Conservation (phyloP, 30 jellyfish, hydroid and myxozoan genomes). For the Turritopsis dohrnii region DNA sequence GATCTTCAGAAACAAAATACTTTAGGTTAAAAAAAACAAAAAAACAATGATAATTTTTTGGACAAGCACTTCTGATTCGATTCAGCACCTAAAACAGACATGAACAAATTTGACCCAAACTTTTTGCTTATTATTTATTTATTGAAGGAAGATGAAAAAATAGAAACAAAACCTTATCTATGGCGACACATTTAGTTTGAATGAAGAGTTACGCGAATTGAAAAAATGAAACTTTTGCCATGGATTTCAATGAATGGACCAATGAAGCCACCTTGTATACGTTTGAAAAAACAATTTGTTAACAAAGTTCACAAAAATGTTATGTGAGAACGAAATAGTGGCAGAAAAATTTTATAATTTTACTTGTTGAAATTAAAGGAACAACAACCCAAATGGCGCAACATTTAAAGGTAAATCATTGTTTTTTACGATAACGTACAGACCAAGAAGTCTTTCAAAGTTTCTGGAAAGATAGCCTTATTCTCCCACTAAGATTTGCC, state of each 20-base stretch:
- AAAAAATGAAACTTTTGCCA: background rate
- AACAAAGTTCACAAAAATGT: no score
- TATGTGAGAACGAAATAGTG: no score
- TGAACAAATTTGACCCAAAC: no score
- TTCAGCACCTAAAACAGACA: no score
- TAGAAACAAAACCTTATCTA: background rate
- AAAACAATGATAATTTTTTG: no score
- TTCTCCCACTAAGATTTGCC: no score
- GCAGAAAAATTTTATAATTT: background rate
- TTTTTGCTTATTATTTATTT: background rate
- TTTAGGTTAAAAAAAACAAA: no score
- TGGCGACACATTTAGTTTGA: background rate
- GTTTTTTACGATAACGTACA: background rate
- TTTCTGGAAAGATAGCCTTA: background rate
- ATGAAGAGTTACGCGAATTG: background rate
- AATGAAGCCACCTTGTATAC: background rate
- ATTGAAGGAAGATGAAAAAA: background rate
- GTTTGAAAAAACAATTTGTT: background rate
- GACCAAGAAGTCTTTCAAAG: background rate
- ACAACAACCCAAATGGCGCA: background rate
- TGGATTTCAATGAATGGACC: background rate
- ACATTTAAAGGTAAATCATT: background rate
- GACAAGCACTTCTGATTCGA: no score
- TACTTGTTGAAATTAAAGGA: background rate
- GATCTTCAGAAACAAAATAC: no score